These are phyloP conservation scores for Lepus americanus DNA, from an alignment of 2,113 vertebrate genomes.

Conservation along the genomic window DNA sequence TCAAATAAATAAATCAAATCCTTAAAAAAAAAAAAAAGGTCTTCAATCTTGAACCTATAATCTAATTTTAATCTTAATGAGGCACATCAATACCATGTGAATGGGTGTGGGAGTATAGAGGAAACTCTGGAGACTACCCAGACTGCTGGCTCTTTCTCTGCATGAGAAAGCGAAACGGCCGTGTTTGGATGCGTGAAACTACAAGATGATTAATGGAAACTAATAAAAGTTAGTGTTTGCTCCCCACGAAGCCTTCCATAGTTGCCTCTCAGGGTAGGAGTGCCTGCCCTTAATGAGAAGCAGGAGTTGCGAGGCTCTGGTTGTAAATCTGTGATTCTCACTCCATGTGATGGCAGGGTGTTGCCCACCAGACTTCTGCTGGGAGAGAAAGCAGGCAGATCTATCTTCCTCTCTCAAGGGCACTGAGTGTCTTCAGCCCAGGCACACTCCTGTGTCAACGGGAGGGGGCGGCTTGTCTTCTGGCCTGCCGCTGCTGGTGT, in stretches of 20 bases:
- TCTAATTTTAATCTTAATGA: slow-evolving; percentile 46
- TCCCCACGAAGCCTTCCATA: background rate
- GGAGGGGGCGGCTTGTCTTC: background rate
- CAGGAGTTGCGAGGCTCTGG: background rate
- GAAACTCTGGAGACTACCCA: background rate
- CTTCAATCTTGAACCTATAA: background rate
- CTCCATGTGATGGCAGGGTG: rapidly evolving
- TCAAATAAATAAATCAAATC: too few species aligned
- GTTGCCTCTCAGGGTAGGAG: background rate
- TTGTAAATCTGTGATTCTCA: background rate
- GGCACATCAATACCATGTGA: background rate
- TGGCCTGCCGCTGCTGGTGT: background rate
- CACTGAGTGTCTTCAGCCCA: rapidly evolving
- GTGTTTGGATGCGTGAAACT: background rate
- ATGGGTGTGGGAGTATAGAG: background rate
- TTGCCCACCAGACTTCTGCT: background rate
- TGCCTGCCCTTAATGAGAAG: too few species aligned
- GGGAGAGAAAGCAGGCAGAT: too few species aligned
- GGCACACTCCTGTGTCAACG: background rate
- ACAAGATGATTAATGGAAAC: background rate
- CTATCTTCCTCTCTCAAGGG: background rate
- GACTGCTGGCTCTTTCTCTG: background rate
- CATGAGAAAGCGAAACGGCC: background rate
- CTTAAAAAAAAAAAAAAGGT: too few species aligned
- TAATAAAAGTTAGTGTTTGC: background rate